Base-by-base conservation (phyloP, 2,113 vertebrate genomes). In the Lutjanus erythropterus region DNA sequence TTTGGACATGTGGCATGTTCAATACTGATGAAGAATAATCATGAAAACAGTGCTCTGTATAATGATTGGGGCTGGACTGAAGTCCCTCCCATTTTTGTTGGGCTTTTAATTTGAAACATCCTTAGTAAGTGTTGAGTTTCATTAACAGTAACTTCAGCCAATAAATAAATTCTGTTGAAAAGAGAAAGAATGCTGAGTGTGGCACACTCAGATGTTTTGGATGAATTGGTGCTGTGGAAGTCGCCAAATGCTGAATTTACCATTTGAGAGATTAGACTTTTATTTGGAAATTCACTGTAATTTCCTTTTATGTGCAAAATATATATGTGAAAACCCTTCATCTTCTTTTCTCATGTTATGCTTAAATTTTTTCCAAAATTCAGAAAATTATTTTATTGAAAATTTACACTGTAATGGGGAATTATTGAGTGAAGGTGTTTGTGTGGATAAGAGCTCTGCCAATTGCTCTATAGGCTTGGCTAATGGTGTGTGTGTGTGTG, bases 401-500 rank as follows among this genome's bases (percentile, higher is more conserved):
- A 52, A 55, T 52, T 55, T 1, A 8, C 25, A 50, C 18, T 58
- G 11, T 47, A 21, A 31, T 9, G 9, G 29, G 8, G 55, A 72
- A 18, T 6, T 44, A 35, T 50, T 25, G 12, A 71, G 2, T 33
- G 46, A 55, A 64, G 5, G 42, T 77, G 73, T 44, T 35, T 50
- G 33, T 66, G 65, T 44, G 19, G 42, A 66, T 71, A 75, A 44
- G 37, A 72, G 37, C 53, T 25, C 52, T 50, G 41, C 29, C 59
- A 58, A 21, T 59, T 39, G 25, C 33, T 69, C 33, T 39, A 46
- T 53, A 69, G 47, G 46, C 69, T 73, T 23, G 41, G 25, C 14
- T 72, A 37, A 68, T 73, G 56, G 23, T 49, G 52, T 29, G 52
- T 27, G n/a, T 53, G 49, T 52, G 49, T 52, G 55, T 72, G 33